These are phyloP conservation scores for Pecten maximus DNA, from an alignment of 2,888 invertebrate genomes.

Conservation along the genomic window DNA sequence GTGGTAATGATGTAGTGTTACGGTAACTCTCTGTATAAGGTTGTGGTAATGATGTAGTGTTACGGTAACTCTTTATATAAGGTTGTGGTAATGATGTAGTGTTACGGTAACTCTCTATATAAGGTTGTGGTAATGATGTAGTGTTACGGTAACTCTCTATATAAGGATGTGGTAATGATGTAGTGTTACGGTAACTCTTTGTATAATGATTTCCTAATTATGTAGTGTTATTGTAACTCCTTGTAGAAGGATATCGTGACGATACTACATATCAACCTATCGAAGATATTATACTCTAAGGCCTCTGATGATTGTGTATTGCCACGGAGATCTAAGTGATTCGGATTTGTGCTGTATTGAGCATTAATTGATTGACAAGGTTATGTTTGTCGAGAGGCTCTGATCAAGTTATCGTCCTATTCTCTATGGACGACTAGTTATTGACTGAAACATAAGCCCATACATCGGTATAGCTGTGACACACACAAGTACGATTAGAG, in stretches of 20 bases:
- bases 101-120: too few species aligned
- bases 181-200: too few species aligned
- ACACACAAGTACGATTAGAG: background rate
- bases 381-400: background rate
- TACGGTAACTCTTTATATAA: too few species aligned
- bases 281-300: background rate
- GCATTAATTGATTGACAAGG: conserved; percentile 9
- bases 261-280: background rate
- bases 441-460: background rate
- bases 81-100: too few species aligned
- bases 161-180: background rate
- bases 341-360: background rate
- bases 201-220: background rate
- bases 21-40: too few species aligned
- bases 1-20: too few species aligned
- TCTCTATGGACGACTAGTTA: background rate
- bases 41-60: too few species aligned
- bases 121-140: too few species aligned
- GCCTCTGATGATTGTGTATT: background rate
- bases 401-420: background rate
- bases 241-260: background rate
- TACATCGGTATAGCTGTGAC: background rate
- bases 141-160: too few species aligned
- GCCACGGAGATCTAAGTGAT: background rate
- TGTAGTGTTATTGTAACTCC: too few species aligned